Conservation (phyloP, 2,888 invertebrate genomes). For the Plebejus melissa region DNA sequence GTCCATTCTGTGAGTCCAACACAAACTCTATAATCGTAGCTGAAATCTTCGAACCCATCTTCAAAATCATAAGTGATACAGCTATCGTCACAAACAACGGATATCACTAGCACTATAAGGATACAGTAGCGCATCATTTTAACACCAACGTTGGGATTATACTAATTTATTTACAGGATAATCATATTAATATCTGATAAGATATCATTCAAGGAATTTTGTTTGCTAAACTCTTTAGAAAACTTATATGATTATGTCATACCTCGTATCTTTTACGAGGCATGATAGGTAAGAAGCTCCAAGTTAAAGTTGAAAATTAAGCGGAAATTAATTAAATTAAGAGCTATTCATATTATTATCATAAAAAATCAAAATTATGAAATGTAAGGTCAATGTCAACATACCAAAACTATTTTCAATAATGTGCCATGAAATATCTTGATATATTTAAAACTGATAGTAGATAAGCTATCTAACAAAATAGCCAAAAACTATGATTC, state of each 20-base stretch:
- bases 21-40: constrained; percentile 15
- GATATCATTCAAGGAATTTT: constrained; percentile 28
- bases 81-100: background rate
- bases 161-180: constrained; percentile 9
- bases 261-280: background rate
- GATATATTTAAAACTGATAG: too few relatives aligned
- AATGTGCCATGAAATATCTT: background rate
- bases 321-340: background rate
- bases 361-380: background rate
- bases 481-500: constrained; percentile 17
- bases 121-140: constrained; percentile 1
- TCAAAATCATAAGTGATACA: constrained; percentile 27
- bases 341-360: too few relatives aligned
- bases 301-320: background rate
- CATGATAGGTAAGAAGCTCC: background rate
- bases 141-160: constrained; percentile 7
- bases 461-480: constrained; percentile 1
- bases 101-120: background rate
- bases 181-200: constrained; percentile 17
- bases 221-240: background rate
- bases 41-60: constrained; percentile 4
- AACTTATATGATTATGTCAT: background rate
- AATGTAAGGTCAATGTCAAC: background rate
- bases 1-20: background rate
- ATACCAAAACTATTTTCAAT: background rate